Base-by-base conservation (phyloP, 2,797 vertebrate genomes). In the Xenopus petersii region DNA sequence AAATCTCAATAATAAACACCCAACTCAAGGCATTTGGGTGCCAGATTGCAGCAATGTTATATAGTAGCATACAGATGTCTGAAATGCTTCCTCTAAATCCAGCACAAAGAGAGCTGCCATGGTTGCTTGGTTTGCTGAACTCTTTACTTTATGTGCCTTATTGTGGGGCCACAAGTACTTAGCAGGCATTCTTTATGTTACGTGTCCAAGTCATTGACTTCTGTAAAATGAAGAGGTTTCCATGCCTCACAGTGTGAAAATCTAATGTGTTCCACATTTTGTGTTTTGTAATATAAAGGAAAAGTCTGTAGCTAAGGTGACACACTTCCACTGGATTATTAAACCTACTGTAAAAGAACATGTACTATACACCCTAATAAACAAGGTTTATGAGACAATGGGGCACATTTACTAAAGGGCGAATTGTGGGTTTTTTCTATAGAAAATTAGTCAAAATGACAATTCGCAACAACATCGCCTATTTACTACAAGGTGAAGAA, bases 1-100 rank as follows among this genome's bases (percentile, higher is more conserved):
- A 74, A 74, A 79, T 74, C 65, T 69, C 54, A 6, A 10, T 60
- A 24, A 61, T 74, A 79, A 79, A 74, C 76, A 70, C 66, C 66
- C 54, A 36, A 51, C 61, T 70, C 51, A 26, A 66, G 46, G 61
- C 49, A 70, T 70, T 69, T 79, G 71, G 71, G 67, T 65, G 15
- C 61, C 71, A 74, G 71, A 79, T 74, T 79, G 66, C 17, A 60
- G 68, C 56, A 67, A 56, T 64, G 16, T 59, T 68, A 73, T 47
- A 70, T 64, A 67, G 61, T 58, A 78, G 33, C 24, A 46, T 10
- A 12, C 76, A 69, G 59, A 77, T 77, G 70, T 68, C 75, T 73
- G 12, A 51, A 24, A 4, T 7, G 36, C 24, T 68, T 69, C 54
- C 64, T 56, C 48, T 36, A 63, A 42, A 77, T 30, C 17, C 63